Conservation (phyloP, 2,113 vertebrate species). For the Apteryx mantelli region DNA sequence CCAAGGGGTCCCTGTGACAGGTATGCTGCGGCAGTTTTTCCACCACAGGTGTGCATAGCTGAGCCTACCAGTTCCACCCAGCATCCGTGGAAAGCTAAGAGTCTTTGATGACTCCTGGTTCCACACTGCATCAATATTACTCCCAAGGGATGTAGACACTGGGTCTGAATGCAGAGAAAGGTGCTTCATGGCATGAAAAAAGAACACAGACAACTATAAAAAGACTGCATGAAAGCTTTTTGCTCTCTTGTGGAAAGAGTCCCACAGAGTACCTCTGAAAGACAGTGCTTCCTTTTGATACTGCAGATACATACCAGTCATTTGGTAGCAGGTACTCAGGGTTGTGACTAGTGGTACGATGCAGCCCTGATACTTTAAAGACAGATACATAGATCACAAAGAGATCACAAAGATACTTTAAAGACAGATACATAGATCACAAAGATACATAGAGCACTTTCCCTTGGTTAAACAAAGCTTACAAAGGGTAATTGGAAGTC, state of each 20-base stretch:
- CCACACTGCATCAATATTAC: too few species aligned
- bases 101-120: neutral
- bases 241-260: neutral
- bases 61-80: neutral
- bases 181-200: accelerated
- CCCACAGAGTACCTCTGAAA: neutral
- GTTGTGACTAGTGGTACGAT: neutral
- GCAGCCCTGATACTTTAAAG: neutral
- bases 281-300: neutral
- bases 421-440: neutral
- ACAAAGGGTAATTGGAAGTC: neutral
- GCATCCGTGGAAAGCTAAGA: neutral
- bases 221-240: neutral
- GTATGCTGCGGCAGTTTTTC: neutral
- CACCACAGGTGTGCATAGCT: neutral
- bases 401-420: neutral
- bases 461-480: neutral
- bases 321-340: neutral
- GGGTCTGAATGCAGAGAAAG: neutral
- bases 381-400: neutral
- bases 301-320: neutral
- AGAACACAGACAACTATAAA: neutral
- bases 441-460: neutral
- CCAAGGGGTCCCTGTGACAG: neutral
- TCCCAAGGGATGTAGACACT: neutral